Evolutionary conservation across 2,888 invertebrate genomes (phyloP).

Genomic region (Aspidapion aeneum): DNA sequence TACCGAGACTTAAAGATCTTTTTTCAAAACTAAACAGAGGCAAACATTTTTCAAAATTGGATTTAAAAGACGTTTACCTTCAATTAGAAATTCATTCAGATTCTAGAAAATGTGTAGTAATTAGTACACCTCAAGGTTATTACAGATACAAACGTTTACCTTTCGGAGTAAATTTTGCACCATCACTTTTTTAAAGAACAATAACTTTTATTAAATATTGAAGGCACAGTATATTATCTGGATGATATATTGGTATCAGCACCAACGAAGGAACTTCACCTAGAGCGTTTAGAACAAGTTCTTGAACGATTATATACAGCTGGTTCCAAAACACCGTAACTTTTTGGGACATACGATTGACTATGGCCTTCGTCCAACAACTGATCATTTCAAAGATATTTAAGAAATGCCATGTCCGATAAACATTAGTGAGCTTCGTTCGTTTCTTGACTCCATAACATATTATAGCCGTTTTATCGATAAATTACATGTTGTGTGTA

Average conservation of each 20-base stretch:
- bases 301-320: background rate
- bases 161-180: conserved; percentile 22
- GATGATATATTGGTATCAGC: background rate
- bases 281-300: background rate
- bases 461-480: conserved; percentile 6
- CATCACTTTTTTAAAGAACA: conserved; percentile 19
- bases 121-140: conserved; percentile 12
- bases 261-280: background rate
- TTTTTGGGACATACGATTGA: conserved; percentile 23
- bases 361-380: conserved; percentile 18
- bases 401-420: conserved; percentile 11
- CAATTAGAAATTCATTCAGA: conserved; percentile 11
- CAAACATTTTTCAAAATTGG: conserved; percentile 7
- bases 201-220: conserved; percentile 17
- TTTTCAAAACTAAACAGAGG: conserved; percentile 2
- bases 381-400: conserved; percentile 18
- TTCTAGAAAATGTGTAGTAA: conserved; percentile 9
- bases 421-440: conserved; percentile 19
- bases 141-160: conserved; percentile 20
- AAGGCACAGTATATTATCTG: conserved; percentile 1
- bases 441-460: conserved; percentile 19
- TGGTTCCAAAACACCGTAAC: conserved; percentile 1
- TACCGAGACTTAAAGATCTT: conserved; percentile 12
- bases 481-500: conserved; percentile 17
- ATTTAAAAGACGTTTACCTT: conserved; percentile 7